A percentile compares a stretch with the other conserved stretches of the same genome.
Conservation (phyloP, 2,888 invertebrate genomes). For the Punctoribates punctum region DNA sequence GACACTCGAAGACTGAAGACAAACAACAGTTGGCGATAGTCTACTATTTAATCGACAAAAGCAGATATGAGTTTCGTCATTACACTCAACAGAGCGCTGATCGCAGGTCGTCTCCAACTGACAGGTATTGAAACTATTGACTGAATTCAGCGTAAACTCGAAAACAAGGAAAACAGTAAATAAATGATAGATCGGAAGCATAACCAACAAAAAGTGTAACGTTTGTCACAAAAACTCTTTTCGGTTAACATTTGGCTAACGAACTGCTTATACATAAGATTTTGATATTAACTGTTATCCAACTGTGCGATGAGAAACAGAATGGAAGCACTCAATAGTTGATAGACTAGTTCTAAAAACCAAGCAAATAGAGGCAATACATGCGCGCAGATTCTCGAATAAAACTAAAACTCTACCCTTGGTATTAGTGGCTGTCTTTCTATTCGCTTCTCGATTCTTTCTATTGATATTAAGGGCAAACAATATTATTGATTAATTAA, state of each 20-base stretch:
- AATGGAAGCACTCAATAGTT: neutral
- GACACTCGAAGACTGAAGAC: conserved; percentile 4
- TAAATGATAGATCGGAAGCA: conserved; percentile 3
- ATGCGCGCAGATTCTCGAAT: neutral
- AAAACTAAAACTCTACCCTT: neutral
- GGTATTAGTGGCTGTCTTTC: neutral
- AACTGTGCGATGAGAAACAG: neutral
- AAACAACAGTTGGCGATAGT: conserved; percentile 1
- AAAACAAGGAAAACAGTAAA: neutral
- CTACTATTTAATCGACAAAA: neutral
- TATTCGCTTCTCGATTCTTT: too few relatives aligned
- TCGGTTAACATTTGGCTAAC: too few relatives aligned
- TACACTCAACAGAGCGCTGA: neutral
- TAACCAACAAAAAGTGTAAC: conserved; percentile 2
- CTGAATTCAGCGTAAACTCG: too few relatives aligned
- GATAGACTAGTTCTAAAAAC: neutral
- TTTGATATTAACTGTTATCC: conserved; percentile 1
- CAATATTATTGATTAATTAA: conserved; percentile 21
- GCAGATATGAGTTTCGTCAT: neutral
- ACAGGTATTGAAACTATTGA: conserved; percentile 15
- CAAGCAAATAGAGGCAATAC: neutral
- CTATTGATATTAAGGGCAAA: neutral
- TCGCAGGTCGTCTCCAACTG: conserved; percentile 1
- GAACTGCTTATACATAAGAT: too few relatives aligned
- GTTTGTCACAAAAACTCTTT: neutral